Percentiles rank a stretch among this genome's conserved stretches.
These are phyloP conservation scores for Bothrops jararaca DNA, from an alignment of 2,113 vertebrate genomes.

Conservation along the genomic window DNA sequence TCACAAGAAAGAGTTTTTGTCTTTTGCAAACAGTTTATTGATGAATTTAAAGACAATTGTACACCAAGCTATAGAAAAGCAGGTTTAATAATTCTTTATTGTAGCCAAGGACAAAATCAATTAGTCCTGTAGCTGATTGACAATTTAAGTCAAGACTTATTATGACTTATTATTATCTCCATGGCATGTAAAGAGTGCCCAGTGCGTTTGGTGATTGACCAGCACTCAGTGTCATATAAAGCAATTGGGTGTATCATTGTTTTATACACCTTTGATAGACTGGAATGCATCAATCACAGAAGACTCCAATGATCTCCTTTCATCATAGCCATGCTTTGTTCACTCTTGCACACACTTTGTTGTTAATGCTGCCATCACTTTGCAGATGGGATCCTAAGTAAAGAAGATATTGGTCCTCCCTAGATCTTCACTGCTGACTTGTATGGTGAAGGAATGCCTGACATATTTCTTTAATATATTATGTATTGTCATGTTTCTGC, in stretches of 20 bases:
- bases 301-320: background rate
- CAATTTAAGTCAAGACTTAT: background rate
- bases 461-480: background rate
- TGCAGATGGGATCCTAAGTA: background rate
- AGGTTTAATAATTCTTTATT: background rate
- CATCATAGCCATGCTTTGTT: background rate
- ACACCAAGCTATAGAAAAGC: background rate
- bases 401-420: background rate
- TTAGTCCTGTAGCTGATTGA: background rate
- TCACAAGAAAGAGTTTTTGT: background rate
- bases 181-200: background rate
- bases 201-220: background rate
- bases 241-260: background rate
- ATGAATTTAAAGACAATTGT: background rate
- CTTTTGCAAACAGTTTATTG: background rate
- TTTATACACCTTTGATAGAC: background rate
- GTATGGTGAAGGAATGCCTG: background rate
- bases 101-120: background rate
- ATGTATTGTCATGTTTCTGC: background rate
- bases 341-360: background rate
- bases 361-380: too few relatives aligned
- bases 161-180: too few relatives aligned
- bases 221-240: background rate
- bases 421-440: background rate
- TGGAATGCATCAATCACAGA: background rate